These are phyloP conservation scores for human (Homo sapiens) DNA, from an alignment of 2,113 vertebrate species.

Conservation along the genomic window GRCh38 chr1:119383001-119383500, in stretches of 20 bases:
- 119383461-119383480: background rate
- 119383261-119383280: too few relatives aligned
- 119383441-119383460: background rate
- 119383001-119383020: constrained; percentile 93
- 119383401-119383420: background rate
- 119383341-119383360: rapidly evolving
- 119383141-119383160: background rate
- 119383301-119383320: too few relatives aligned
- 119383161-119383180: background rate
- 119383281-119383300: background rate
- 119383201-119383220: background rate
- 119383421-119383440: background rate
- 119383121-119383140: background rate
- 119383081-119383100: background rate
- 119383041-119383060: constrained; percentile 95
- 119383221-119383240: background rate
- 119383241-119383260: background rate
- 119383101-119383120: background rate
- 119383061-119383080: constrained; percentile 86
- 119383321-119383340: background rate
- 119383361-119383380: too few relatives aligned
- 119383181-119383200: background rate
- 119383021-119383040: constrained; percentile 94
- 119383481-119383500: background rate
- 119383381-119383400: rapidly evolving